Conservation (phyloP, 2,113 vertebrate species). For the Peucedramus taeniatus region DNA sequence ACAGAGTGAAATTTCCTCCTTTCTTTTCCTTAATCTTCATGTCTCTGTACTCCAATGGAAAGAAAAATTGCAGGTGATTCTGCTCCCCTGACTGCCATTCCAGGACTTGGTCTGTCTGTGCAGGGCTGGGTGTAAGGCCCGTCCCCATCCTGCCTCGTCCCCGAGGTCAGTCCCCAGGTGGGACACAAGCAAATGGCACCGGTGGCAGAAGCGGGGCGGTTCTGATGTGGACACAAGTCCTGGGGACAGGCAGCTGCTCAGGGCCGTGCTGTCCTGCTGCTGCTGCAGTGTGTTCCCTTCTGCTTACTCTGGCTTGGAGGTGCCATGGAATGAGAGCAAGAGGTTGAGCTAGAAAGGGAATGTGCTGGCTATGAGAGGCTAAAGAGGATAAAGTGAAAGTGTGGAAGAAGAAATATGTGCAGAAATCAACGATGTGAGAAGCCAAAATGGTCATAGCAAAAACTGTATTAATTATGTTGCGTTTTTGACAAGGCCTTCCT, state of each 20-base stretch:
- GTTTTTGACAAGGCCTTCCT: background rate
- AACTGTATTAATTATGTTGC: background rate
- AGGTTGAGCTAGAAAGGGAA: background rate
- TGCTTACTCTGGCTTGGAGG: background rate
- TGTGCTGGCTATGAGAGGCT: background rate
- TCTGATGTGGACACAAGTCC: accelerated
- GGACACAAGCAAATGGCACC: background rate
- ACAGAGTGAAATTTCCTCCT: background rate
- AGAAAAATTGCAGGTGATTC: background rate
- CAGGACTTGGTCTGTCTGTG: background rate
- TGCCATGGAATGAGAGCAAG: background rate
- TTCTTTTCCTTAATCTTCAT: background rate
- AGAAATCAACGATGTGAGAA: background rate
- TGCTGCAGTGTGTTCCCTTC: background rate
- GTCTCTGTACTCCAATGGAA: background rate
- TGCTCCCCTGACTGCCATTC: background rate
- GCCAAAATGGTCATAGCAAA: background rate
- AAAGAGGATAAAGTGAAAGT: background rate
- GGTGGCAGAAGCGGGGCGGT: accelerated
- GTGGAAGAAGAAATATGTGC: background rate
- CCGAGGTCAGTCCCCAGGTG: background rate
- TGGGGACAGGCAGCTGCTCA: background rate
- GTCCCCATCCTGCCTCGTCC: background rate
- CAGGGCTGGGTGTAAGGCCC: background rate
- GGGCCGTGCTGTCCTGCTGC: accelerated